Conservation (phyloP, 2,797 vertebrate genomes). For the Coendou prehensilis region DNA sequence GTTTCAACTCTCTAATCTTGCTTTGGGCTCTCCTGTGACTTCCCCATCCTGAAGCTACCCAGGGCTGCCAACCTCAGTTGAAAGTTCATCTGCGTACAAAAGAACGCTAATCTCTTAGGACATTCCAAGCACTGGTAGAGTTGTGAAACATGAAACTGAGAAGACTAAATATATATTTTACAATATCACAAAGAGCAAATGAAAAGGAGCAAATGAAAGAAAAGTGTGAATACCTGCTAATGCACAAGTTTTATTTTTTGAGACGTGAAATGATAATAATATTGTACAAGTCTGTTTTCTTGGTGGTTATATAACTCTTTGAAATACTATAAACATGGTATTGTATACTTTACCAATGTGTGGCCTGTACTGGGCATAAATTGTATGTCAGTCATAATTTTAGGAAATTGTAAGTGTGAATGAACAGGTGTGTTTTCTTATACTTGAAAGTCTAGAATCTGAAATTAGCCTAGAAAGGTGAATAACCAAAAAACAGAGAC, state of each 20-base stretch:
- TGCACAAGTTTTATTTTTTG: not conserved
- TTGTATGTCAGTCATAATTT: not conserved
- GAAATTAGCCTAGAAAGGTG: not conserved
- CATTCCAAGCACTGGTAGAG: not conserved
- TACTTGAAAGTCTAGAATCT: not conserved
- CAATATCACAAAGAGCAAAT: not conserved
- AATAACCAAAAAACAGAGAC: not conserved
- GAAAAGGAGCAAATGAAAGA: not conserved
- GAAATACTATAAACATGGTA: not conserved
- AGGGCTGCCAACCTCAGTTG: not conserved
- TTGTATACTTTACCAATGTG: not conserved
- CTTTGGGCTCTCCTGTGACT: not conserved
- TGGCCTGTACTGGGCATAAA: not conserved
- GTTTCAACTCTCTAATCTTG: too few relatives aligned
- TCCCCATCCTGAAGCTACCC: not conserved
- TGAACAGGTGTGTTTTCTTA: not conserved
- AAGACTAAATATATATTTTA: not conserved
- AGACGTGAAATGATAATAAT: not conserved
- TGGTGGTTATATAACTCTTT: not conserved
- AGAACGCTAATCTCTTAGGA: too few relatives aligned
- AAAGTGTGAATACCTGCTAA: not conserved
- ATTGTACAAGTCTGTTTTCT: not conserved
- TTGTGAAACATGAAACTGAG: not conserved
- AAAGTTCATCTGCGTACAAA: too few relatives aligned
- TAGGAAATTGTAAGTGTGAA: not conserved